phyloP scores from a whole-genome alignment of 2,888 invertebrate species.

The Drosophila eohydei region DNA sequence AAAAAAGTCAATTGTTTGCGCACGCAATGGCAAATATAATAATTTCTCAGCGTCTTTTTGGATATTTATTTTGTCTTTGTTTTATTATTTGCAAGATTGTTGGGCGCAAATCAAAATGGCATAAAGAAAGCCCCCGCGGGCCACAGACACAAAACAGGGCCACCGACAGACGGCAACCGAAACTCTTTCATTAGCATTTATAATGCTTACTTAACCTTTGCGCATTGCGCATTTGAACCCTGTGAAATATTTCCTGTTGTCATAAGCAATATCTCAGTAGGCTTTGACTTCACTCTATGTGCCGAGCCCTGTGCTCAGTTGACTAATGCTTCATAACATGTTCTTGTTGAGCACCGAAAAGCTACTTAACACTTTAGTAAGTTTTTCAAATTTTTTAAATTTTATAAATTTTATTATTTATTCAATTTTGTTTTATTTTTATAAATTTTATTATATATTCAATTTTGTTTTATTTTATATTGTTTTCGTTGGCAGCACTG shows the following conservation, averaged over 20 bases:
- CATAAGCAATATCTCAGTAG: conserved; percentile 34
- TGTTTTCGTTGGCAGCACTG: conserved; percentile 2
- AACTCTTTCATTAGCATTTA: conserved; percentile 66
- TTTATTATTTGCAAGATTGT: conserved; percentile 35
- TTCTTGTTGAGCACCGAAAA: conserved; percentile 15
- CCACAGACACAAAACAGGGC: neutral
- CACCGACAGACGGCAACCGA: conserved; percentile 19
- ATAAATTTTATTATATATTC: neutral
- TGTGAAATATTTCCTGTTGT: conserved; percentile 48
- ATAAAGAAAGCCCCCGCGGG: conserved; percentile 35
- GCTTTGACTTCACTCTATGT: conserved; percentile 13
- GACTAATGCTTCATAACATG: neutral
- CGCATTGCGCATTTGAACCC: conserved; percentile 56
- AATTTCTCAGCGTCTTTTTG: conserved; percentile 56
- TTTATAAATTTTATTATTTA: neutral
- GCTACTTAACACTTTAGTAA: conserved; percentile 29
- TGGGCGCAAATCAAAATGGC: conserved; percentile 39
- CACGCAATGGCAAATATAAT: conserved; percentile 68
- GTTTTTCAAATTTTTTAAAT: neutral
- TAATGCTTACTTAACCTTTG: conserved; percentile 65
- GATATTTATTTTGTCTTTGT: conserved; percentile 42
- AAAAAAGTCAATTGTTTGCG: conserved; percentile 66
- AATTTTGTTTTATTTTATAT: neutral
- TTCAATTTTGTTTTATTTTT: neutral
- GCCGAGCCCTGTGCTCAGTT: neutral